These are phyloP conservation scores for Eulithis prunata DNA, from an alignment of 2,888 invertebrate genomes.

Conservation along the genomic window DNA sequence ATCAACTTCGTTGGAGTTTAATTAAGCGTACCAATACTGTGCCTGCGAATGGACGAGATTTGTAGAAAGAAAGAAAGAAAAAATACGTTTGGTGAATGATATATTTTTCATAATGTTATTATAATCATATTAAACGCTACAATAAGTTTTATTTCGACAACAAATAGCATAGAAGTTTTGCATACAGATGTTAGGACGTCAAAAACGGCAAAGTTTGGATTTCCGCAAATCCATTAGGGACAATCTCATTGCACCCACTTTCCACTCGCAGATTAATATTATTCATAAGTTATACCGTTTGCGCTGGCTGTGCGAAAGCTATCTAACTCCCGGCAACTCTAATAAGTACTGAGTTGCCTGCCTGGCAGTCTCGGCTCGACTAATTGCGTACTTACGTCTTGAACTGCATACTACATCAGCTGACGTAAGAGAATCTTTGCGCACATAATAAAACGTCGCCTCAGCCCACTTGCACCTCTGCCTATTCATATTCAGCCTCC, in stretches of 20 bases:
- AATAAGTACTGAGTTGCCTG: slow-evolving; percentile 33
- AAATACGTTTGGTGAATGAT: too few species aligned
- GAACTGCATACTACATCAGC: slow-evolving; percentile 39
- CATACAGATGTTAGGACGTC: slow-evolving; percentile 14
- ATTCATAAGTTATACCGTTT: slow-evolving; percentile 42
- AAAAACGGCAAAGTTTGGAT: slow-evolving; percentile 30
- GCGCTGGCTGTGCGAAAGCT: slow-evolving; percentile 35
- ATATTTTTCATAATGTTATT: not conserved
- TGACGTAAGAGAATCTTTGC: slow-evolving; percentile 34
- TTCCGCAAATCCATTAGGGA: slow-evolving; percentile 33
- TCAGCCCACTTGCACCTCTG: slow-evolving; percentile 37
- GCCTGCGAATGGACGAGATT: too few species aligned
- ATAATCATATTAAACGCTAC: not conserved
- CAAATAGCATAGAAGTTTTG: slow-evolving; percentile 2
- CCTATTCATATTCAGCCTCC: slow-evolving; percentile 32
- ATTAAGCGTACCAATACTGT: too few species aligned
- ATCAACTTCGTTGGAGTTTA: too few species aligned
- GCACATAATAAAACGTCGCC: slow-evolving; percentile 34
- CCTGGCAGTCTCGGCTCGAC: slow-evolving; percentile 29
- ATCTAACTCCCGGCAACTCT: slow-evolving; percentile 37
- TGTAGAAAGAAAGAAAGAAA: too few species aligned
- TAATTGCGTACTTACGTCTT: slow-evolving; percentile 44
- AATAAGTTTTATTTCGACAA: not conserved
- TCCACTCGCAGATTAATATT: slow-evolving; percentile 40
- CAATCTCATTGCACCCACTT: slow-evolving; percentile 33